Conservation (phyloP, 2,113 vertebrate genomes). For the Peromyscus californicus region DNA sequence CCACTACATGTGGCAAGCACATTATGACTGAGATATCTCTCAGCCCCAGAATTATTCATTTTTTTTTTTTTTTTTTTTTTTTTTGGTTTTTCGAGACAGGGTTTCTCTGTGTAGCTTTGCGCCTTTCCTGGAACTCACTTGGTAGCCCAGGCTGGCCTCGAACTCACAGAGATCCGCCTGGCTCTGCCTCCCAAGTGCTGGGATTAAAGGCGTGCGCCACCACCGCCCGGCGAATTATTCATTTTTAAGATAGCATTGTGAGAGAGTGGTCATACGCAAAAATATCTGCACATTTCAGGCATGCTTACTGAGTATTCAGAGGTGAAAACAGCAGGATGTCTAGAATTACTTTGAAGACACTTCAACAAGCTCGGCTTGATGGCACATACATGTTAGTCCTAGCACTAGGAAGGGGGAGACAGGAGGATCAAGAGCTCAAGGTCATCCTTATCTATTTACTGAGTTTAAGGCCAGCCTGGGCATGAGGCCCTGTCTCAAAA, state of each 20-base stretch:
- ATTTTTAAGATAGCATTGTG: background rate
- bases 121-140: too few species aligned
- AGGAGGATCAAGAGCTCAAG: background rate
- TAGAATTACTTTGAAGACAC: slow-evolving; percentile 24
- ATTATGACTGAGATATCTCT: background rate
- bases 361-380: background rate
- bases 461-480: background rate
- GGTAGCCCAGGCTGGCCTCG: too few species aligned
- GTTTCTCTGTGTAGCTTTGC: too few species aligned
- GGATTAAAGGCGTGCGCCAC: too few species aligned
- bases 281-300: slow-evolving; percentile 21
- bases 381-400: background rate
- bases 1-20: background rate
- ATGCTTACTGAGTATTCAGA: background rate
- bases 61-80: too few species aligned
- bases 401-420: background rate
- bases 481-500: background rate
- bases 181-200: too few species aligned
- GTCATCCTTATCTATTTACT: background rate
- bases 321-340: slow-evolving; percentile 21
- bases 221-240: too few species aligned
- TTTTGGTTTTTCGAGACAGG: too few species aligned
- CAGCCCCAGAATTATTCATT: background rate
- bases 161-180: too few species aligned
- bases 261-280: slow-evolving; percentile 26